Conservation (phyloP, 1,140 invertebrate genomes). For the Drosophila takahashii region DNA sequence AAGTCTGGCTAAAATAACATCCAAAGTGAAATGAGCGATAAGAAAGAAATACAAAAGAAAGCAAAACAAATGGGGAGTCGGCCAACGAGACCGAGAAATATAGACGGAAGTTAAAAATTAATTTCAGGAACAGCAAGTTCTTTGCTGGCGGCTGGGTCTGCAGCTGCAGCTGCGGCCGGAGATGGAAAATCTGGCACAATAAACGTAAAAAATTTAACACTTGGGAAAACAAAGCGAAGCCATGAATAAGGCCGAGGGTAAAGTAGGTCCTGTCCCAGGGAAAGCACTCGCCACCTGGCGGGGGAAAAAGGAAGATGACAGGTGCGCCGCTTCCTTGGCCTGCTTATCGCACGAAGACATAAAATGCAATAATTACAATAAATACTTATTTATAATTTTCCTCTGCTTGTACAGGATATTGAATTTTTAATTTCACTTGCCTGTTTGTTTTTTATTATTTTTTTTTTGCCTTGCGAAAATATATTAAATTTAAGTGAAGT, state of each 20-base stretch:
- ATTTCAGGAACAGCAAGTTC: constrained; percentile 66
- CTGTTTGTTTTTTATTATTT: constrained; percentile 11
- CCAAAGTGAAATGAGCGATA: constrained; percentile 23
- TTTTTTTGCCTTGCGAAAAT: constrained; percentile 11
- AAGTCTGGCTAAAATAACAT: constrained; percentile 21
- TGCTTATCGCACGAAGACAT: constrained; percentile 52
- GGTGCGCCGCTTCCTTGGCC: constrained; percentile 51
- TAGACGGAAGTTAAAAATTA: constrained; percentile 82
- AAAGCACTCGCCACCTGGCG: constrained; percentile 13
- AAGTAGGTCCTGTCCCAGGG: constrained; percentile 51
- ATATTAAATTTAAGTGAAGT: constrained; percentile 63
- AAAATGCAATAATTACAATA: constrained; percentile 79
- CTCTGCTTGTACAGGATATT: constrained; percentile 77
- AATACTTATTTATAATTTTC: constrained; percentile 81
- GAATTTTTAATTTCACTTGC: constrained; percentile 76
- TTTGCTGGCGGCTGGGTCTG: constrained; percentile 30
- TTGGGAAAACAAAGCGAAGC: constrained; percentile 65
- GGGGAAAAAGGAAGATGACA: constrained; percentile 15
- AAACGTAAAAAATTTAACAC: constrained; percentile 79
- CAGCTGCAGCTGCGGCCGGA: constrained; percentile 61
- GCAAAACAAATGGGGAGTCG: constrained; percentile 28
- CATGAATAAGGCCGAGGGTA: constrained; percentile 70
- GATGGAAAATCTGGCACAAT: constrained; percentile 72
- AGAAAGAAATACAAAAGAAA: constrained; percentile 45
- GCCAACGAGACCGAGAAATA: constrained; percentile 50